Conservation (phyloP, 2,888 invertebrate genomes). For the Cheilosia soror region DNA sequence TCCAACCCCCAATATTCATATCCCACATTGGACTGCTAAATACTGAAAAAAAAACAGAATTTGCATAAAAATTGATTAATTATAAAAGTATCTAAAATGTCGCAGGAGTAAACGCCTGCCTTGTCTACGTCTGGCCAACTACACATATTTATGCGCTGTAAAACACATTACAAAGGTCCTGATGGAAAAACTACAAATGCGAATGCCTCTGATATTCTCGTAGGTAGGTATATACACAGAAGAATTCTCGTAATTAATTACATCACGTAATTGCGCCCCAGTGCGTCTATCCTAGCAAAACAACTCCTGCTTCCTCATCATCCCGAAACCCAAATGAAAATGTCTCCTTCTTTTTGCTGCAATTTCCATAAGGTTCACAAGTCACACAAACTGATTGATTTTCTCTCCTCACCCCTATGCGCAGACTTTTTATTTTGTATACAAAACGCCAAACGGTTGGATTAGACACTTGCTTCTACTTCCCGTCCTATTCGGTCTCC, state of each 20-base stretch:
- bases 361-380: constrained; percentile 74
- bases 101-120: too few relatives aligned
- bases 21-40: too few relatives aligned
- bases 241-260: constrained; percentile 64
- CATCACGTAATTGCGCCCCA: constrained; percentile 62
- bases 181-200: too few relatives aligned
- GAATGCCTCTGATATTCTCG: too few relatives aligned
- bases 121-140: too few relatives aligned
- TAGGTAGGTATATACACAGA: constrained; percentile 7
- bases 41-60: too few relatives aligned
- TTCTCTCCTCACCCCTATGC: constrained; percentile 59
- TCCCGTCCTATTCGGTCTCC: neutral
- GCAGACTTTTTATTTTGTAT: constrained; percentile 20
- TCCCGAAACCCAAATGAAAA: neutral
- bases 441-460: constrained; percentile 60
- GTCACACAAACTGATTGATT: constrained; percentile 71
- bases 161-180: too few relatives aligned
- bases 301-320: neutral
- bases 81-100: too few relatives aligned
- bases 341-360: constrained; percentile 8
- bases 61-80: too few relatives aligned
- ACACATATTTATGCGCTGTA: too few relatives aligned
- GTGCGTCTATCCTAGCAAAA: constrained; percentile 10
- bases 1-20: too few relatives aligned
- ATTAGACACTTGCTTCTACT: constrained; percentile 66